Conservation (phyloP, 1,140 invertebrate genomes). For the Holcopasites calliopsidis region DNA sequence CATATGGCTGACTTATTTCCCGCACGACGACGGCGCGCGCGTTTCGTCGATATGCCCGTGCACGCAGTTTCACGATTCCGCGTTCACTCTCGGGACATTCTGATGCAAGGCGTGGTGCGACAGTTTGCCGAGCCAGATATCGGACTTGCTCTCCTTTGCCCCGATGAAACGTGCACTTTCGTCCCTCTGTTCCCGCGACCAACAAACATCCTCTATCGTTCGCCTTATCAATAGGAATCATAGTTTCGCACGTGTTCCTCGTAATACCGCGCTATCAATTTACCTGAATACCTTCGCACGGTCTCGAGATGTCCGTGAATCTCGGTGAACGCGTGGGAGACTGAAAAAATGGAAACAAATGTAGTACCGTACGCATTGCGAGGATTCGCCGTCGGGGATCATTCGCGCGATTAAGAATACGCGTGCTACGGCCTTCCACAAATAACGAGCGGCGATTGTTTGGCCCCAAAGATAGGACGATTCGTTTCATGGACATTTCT, state of each 20-base stretch:
- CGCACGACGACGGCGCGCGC: neutral
- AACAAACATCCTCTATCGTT: constrained; percentile 15
- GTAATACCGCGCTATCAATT: neutral
- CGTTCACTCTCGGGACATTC: constrained; percentile 62
- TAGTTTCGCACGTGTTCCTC: constrained; percentile 20
- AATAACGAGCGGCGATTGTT: constrained; percentile 26
- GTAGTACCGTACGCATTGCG: constrained; percentile 15
- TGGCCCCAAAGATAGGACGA: neutral
- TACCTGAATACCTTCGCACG: neutral
- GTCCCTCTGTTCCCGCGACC: constrained; percentile 21
- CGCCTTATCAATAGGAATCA: neutral
- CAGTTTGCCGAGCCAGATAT: constrained; percentile 44
- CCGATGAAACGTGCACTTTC: constrained; percentile 44
- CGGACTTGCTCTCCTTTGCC: constrained; percentile 57
- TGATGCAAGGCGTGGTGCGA: constrained; percentile 66
- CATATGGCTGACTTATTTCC: constrained; percentile 25
- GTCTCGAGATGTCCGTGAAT: constrained; percentile 32
- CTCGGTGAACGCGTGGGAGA: constrained; percentile 17
- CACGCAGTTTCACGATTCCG: constrained; percentile 51
- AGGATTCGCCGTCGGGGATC: neutral
- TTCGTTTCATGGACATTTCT: constrained; percentile 18
- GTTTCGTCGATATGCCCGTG: constrained; percentile 36
- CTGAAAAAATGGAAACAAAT: constrained; percentile 26
- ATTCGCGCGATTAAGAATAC: constrained; percentile 33
- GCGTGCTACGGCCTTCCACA: constrained; percentile 19